Percentiles rank a stretch among this genome's conserved stretches.
Evolutionary conservation across 2,888 invertebrate species (phyloP).

Genomic region (Trichacis sp.): DNA sequence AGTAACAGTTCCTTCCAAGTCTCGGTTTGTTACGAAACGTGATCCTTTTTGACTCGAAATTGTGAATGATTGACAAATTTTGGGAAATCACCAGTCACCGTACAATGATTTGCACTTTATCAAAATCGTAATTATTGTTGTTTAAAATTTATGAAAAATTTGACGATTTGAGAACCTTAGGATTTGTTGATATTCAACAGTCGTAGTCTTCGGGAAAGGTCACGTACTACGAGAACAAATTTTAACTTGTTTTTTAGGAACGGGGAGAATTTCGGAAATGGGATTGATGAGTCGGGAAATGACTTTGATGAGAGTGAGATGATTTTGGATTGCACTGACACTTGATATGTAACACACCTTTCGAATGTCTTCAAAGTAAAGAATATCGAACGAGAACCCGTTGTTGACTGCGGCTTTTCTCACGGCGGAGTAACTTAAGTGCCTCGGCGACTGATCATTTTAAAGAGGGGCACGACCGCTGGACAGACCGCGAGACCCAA

Average conservation of each 20-base stretch:
- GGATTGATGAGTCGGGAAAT: not conserved
- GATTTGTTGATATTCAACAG: too few species aligned
- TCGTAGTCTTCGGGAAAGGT: too few species aligned
- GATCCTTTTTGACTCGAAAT: not conserved
- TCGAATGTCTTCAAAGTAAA: conserved; percentile 16
- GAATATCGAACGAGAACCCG: conserved; percentile 25
- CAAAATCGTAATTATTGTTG: too few species aligned
- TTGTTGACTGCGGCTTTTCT: conserved; percentile 50
- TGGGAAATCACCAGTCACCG: too few species aligned
- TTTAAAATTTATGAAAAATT: too few species aligned
- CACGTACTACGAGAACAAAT: too few species aligned
- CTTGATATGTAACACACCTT: conserved; percentile 10
- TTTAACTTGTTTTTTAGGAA: too few species aligned
- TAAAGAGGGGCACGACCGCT: conserved; percentile 42
- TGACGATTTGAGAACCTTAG: too few species aligned
- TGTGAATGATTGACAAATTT: too few species aligned
- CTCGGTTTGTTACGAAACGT: not conserved
- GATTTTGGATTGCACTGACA: not conserved
- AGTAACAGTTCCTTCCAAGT: conserved; percentile 13
- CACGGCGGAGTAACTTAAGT: conserved; percentile 53
- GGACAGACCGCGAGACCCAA: not conserved
- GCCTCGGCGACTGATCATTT: conserved; percentile 58
- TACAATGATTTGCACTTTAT: too few species aligned
- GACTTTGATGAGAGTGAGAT: not conserved
- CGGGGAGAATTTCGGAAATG: too few species aligned